A percentile compares a stretch with the other conserved stretches of the same genome.
Evolutionary conservation across 2,113 vertebrate genomes (phyloP).

Genomic region (Astatotilapia flaviijosephi): DNA sequence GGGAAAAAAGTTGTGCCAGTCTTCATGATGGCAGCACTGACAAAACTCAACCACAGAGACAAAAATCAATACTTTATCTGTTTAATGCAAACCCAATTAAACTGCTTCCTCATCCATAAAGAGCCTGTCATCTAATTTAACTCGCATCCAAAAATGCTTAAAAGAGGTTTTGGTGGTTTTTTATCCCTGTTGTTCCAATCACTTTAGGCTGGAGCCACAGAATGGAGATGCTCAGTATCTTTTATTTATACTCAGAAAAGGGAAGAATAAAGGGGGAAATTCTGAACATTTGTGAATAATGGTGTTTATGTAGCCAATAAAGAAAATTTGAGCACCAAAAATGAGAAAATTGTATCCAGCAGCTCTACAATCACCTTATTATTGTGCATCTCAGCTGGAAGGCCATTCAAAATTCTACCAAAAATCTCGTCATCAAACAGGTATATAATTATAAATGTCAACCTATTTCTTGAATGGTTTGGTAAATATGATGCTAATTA

Average conservation of each 20-base stretch:
- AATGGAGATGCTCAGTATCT: background rate
- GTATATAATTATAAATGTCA: background rate
- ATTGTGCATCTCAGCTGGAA: background rate
- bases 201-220: background rate
- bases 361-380: background rate
- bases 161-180: background rate
- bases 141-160: background rate
- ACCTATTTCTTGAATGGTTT: background rate
- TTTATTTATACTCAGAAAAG: background rate
- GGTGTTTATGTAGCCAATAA: background rate
- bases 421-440: background rate
- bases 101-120: background rate
- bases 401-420: background rate
- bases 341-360: background rate
- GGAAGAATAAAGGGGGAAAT: background rate
- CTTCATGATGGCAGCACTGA: background rate
- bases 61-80: background rate
- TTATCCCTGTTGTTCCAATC: background rate
- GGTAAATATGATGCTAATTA: background rate
- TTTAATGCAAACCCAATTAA: background rate
- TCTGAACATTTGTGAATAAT: background rate
- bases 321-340: background rate
- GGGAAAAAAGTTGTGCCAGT: accelerated
- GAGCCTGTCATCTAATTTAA: background rate
- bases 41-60: background rate